These are phyloP conservation scores for Therioaphis trifolii DNA, from an alignment of 2,888 invertebrate genomes.

Conservation along the genomic window DNA sequence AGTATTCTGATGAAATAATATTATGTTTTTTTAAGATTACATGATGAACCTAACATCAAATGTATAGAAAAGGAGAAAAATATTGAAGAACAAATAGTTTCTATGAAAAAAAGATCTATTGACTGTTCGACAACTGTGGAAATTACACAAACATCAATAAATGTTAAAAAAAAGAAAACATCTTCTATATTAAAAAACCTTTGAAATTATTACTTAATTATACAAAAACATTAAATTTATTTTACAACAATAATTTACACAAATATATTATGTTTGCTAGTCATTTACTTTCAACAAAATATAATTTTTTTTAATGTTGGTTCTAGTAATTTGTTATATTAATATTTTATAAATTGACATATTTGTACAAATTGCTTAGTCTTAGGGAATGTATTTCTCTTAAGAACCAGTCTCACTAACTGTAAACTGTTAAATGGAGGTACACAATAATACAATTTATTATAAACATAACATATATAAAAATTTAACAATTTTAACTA, in stretches of 20 bases:
- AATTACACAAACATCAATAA: conserved; percentile 16
- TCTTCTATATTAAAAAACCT: conserved; percentile 20
- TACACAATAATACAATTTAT: too few species aligned
- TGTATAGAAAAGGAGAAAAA: neutral
- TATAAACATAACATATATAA: too few species aligned
- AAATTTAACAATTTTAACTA: too few species aligned
- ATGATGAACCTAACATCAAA: neutral
- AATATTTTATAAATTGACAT: conserved; percentile 4
- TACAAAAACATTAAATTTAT: too few species aligned
- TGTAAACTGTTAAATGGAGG: neutral
- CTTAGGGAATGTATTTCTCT: conserved; percentile 3
- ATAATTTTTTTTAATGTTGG: conserved; percentile 11
- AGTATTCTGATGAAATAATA: neutral
- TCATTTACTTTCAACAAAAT: conserved; percentile 22
- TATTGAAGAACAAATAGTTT: neutral
- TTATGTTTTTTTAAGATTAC: neutral
- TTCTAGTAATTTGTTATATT: neutral
- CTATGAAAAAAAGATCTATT: neutral
- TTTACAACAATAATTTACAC: neutral
- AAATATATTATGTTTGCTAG: neutral
- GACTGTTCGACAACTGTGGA: conserved; percentile 17
- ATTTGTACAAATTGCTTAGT: conserved; percentile 11
- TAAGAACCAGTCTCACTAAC: conserved; percentile 30
- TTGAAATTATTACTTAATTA: conserved; percentile 15
- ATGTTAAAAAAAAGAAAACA: conserved; percentile 25